Evolutionary conservation across 2,797 vertebrate genomes (phyloP), one percentile per base, ranked within the genome.

Genomic region (Ptychadena robeensis): DNA sequence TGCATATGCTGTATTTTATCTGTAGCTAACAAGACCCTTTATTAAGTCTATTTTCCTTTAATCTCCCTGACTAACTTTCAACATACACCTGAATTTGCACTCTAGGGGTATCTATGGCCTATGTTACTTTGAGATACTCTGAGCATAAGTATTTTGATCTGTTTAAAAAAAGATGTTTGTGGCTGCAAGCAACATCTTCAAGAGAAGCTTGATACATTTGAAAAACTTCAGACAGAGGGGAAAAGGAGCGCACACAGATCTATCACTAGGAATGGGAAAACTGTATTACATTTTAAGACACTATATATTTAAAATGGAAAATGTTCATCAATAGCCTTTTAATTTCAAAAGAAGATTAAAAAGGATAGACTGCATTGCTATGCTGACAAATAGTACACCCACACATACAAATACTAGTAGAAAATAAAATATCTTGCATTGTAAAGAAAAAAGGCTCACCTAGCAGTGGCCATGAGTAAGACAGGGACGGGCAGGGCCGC

Each of bases 111-210:
- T 69, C 68, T 68, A 27, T 79, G 76, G 44, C 79, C 68, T 79
- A 63, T 44, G 68, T 79, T 83, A 79, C 63, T 79, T 72, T 57
- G 32, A 79, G 61, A 72, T 79, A 27, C 53, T 70, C 59, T 38
- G 37, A 82, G 81, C 57, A 71, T 38, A 44, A 83, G 82, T n/a
- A 83, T 83, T 83, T 83, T 83, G 69, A 79, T 84, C 76, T 74
- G 44, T 15, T 74, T 69, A 68, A 61, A 80, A 83, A 84, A 28
- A 53, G 40, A 79, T 61, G 44, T 84, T 67, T 79, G 61, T 79
- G 22, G 34, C 82, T 74, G 76, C 71, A 63, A 80, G 82, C 70
- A 69, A 74, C 32, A 68, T 84, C 67, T 84, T 80, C 70, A 80
- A 73, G 64, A 67, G 48, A 70, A 73, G 69, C 70, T 73, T 61